Evolutionary conservation across 2,797 vertebrate genomes (phyloP).

Genomic region (Moxostoma hubbsi): DNA sequence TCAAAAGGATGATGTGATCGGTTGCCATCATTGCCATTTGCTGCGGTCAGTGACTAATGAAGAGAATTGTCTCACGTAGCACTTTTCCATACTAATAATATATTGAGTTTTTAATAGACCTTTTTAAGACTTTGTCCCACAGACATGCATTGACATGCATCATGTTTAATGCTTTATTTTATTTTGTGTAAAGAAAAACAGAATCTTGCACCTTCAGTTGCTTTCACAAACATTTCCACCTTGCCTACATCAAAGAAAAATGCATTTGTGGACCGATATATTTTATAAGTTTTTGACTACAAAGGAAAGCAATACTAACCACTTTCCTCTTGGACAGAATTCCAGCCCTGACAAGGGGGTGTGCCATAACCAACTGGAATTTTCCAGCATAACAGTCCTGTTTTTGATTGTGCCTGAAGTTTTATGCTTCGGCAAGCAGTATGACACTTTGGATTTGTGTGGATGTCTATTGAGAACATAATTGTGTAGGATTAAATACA

Average conservation of each 20-base stretch:
- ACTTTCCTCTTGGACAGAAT: slow-evolving; percentile 61
- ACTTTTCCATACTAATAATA: slow-evolving; percentile 79
- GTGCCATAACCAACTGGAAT: slow-evolving; percentile 43
- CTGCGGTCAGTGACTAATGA: slow-evolving; percentile 9
- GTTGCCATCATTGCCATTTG: neutral
- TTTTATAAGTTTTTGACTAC: slow-evolving; percentile 55
- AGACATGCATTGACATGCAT: slow-evolving; percentile 56
- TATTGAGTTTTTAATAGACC: slow-evolving; percentile 57
- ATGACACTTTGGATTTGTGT: slow-evolving; percentile 32
- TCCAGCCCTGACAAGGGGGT: too few relatives aligned
- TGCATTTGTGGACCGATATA: slow-evolving; percentile 54
- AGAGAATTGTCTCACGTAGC: slow-evolving; percentile 68
- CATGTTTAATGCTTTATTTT: slow-evolving; percentile 53
- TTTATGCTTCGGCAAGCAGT: slow-evolving; percentile 51
- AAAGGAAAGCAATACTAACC: slow-evolving; percentile 72
- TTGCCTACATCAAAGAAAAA: slow-evolving; percentile 41
- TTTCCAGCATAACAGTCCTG: slow-evolving; percentile 36
- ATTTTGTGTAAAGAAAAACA: neutral
- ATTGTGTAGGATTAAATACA: slow-evolving; percentile 47
- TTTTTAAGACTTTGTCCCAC: slow-evolving; percentile 56
- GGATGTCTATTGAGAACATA: slow-evolving; percentile 31
- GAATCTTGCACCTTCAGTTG: slow-evolving; percentile 30
- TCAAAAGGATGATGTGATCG: neutral
- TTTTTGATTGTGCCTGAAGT: slow-evolving; percentile 17
- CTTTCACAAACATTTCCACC: slow-evolving; percentile 38